phyloP scores from a whole-genome alignment of 2,797 vertebrate genomes.

The Channallabes apus region DNA sequence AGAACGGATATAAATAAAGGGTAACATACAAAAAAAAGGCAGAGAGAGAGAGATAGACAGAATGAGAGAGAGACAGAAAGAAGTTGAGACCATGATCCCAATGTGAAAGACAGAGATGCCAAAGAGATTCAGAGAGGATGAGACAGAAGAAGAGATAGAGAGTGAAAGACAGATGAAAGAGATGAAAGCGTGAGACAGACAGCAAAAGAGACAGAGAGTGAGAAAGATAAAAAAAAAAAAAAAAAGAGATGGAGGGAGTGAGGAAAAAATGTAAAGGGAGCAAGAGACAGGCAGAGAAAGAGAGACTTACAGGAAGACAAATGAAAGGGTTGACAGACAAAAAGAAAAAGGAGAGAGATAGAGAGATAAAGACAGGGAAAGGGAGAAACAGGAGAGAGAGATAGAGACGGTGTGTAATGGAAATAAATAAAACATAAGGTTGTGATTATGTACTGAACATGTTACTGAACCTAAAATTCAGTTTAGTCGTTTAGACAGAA shows the following conservation, averaged over 20 bases:
- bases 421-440: not conserved
- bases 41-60: not conserved
- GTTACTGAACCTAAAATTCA: not conserved
- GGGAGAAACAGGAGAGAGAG: not conserved
- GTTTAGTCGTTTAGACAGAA: not conserved
- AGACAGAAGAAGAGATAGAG: not conserved
- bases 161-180: no score
- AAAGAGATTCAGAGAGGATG: not conserved
- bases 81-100: not conserved
- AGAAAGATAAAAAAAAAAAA: no score
- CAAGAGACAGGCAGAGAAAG: not conserved
- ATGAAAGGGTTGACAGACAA: no score
- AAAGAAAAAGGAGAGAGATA: not conserved
- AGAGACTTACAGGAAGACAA: no score
- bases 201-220: no score
- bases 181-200: no score
- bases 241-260: no score
- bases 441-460: not conserved
- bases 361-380: not conserved
- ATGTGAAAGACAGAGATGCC: not conserved
- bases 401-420: not conserved
- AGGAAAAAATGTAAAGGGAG: not conserved
- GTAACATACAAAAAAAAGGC: not conserved
- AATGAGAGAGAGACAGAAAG: not conserved
- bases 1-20: constrained; percentile 42